A percentile compares a stretch with the other conserved stretches of the same genome.
Conservation (phyloP, 1,140 invertebrate species). For the Chironomus tepperi region DNA sequence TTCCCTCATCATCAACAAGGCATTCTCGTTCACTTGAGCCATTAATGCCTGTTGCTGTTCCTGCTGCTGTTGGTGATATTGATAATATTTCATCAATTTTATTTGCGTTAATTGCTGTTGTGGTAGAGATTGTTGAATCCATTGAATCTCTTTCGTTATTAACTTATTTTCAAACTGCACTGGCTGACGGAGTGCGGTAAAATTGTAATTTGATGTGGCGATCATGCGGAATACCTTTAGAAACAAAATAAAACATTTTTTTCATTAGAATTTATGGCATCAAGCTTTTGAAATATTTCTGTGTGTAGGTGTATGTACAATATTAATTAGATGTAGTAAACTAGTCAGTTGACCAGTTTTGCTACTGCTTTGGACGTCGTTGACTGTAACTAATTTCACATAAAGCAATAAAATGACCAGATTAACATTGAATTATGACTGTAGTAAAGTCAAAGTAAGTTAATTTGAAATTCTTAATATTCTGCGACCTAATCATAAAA, state of each 20-base stretch:
- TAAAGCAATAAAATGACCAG: too few relatives aligned
- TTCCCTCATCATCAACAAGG: not conserved
- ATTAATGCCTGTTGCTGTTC: not conserved
- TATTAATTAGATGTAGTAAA: too few relatives aligned
- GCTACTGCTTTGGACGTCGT: too few relatives aligned
- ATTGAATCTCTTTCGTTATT: constrained; percentile 25
- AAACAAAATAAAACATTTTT: not conserved
- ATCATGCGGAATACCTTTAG: constrained; percentile 27
- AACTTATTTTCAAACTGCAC: constrained; percentile 13
- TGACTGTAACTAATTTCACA: too few relatives aligned
- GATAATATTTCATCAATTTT: constrained; percentile 19
- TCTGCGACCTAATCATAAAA: too few relatives aligned
- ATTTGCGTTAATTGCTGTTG: constrained; percentile 2
- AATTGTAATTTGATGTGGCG: constrained; percentile 25
- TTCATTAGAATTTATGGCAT: not conserved
- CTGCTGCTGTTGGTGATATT: not conserved
- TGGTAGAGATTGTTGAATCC: constrained; percentile 25
- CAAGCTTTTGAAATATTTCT: not conserved
- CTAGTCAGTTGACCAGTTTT: too few relatives aligned
- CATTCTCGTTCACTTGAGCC: not conserved
- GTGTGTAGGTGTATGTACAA: not conserved
- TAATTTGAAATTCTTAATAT: too few relatives aligned
- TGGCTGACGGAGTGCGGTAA: constrained; percentile 17
- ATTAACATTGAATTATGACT: too few relatives aligned
- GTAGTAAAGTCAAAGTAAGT: too few relatives aligned